Evolutionary conservation across 2,797 vertebrate genomes (phyloP).

Genomic region (Simalia tracyae): DNA sequence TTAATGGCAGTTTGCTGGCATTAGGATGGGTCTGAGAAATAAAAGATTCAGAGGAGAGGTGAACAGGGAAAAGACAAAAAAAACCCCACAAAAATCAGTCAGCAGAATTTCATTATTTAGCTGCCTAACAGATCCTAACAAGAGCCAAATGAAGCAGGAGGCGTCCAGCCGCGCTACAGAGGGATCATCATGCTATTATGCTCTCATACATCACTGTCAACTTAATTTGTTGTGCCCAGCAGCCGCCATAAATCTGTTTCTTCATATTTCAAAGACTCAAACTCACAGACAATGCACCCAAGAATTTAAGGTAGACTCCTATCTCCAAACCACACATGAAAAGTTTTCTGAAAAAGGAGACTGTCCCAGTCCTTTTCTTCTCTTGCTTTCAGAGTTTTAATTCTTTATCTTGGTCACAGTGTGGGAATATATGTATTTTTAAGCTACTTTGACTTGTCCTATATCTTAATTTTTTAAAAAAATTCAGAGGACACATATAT

Average conservation of each 20-base stretch:
- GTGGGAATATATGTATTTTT: background rate
- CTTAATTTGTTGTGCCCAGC: constrained; percentile 97
- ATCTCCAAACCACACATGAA: constrained; percentile 22
- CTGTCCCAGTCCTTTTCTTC: background rate
- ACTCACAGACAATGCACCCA: constrained; percentile 73
- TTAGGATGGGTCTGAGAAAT: constrained; percentile 91
- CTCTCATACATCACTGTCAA: constrained; percentile 96
- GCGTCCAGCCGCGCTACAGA: constrained; percentile 78
- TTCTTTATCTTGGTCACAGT: background rate
- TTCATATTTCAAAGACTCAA: constrained; percentile 85
- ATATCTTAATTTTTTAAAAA: background rate
- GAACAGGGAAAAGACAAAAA: constrained; percentile 58
- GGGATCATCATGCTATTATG: constrained; percentile 85
- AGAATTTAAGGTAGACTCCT: constrained; percentile 70
- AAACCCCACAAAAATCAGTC: constrained; percentile 82
- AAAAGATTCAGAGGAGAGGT: constrained; percentile 69
- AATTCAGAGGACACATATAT: background rate
- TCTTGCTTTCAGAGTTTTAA: background rate
- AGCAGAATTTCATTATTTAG: constrained; percentile 88
- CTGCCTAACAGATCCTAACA: constrained; percentile 89
- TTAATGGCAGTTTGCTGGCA: constrained; percentile 94
- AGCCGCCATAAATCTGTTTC: constrained; percentile 94
- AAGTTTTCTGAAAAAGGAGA: background rate
- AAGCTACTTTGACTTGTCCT: background rate
- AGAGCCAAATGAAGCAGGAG: constrained; percentile 88